Conservation (phyloP, 2,113 vertebrate species). For the Toxotes jaculatrix region DNA sequence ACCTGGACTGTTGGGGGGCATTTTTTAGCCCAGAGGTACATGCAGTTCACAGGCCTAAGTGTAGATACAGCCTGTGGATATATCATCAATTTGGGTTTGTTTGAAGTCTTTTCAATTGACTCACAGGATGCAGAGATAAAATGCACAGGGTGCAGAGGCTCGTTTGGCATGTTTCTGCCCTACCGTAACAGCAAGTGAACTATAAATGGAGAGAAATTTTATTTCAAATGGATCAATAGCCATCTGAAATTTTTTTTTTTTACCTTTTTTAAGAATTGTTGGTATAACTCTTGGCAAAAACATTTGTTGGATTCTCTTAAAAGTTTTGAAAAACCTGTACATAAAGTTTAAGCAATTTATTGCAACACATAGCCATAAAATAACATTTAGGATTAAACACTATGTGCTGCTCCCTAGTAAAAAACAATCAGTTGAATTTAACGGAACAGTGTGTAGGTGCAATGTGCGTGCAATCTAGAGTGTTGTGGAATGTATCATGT, state of each 20-base stretch:
- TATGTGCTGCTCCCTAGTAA: background rate
- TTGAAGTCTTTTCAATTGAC: constrained; percentile 65
- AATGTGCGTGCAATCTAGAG: background rate
- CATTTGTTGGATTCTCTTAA: background rate
- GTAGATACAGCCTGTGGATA: constrained; percentile 71
- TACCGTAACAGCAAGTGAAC: constrained; percentile 49
- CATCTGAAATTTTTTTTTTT: background rate
- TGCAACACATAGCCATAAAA: background rate
- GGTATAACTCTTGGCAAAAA: background rate
- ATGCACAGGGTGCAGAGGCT: constrained; percentile 36
- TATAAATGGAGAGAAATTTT: constrained; percentile 16
- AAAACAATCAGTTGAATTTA: background rate
- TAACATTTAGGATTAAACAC: background rate
- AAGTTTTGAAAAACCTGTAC: background rate
- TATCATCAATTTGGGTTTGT: constrained; percentile 62
- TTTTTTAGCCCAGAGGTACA: constrained; percentile 59
- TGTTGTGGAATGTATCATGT: background rate
- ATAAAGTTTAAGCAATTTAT: background rate
- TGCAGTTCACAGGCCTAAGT: constrained; percentile 61
- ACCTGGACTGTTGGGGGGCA: constrained; percentile 49
- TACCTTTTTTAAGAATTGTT: background rate
- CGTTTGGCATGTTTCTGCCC: constrained; percentile 62
- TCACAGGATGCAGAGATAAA: constrained; percentile 50
- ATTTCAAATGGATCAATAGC: constrained; percentile 24
- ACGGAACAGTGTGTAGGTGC: no score